Evolutionary conservation across 2,113 vertebrate species (phyloP).

Genomic region (Chaetodon trifascialis): DNA sequence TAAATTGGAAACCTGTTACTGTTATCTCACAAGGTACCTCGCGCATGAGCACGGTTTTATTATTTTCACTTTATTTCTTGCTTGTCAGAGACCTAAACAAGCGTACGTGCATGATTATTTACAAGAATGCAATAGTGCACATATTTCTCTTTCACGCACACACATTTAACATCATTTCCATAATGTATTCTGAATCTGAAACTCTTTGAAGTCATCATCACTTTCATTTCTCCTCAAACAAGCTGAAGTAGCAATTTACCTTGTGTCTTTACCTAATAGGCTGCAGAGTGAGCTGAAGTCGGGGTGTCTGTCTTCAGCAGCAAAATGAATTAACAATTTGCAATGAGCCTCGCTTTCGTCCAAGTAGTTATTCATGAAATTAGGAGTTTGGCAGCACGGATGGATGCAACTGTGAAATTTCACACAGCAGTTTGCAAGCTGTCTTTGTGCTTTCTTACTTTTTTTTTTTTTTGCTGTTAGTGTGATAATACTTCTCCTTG

Average conservation of each 20-base stretch:
- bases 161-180: slow-evolving; percentile 49
- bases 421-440: slow-evolving; percentile 29
- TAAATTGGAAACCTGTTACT: slow-evolving; percentile 56
- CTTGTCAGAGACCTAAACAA: slow-evolving; percentile 6
- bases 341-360: slow-evolving; percentile 65
- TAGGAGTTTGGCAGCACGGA: slow-evolving; percentile 35
- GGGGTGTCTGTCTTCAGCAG: slow-evolving; percentile 48
- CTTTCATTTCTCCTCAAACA: slow-evolving; percentile 50
- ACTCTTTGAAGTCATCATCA: slow-evolving; percentile 60
- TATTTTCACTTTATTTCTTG: neutral
- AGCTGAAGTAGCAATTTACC: slow-evolving; percentile 61
- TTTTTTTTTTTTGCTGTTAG: neutral
- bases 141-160: slow-evolving; percentile 6
- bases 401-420: slow-evolving; percentile 17
- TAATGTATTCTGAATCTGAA: slow-evolving; percentile 49
- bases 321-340: slow-evolving; percentile 67
- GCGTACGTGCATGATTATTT: neutral
- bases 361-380: slow-evolving; percentile 60
- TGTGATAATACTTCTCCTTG: slow-evolving; percentile 19
- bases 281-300: slow-evolving; percentile 47
- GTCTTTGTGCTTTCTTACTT: neutral
- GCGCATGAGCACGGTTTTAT: neutral
- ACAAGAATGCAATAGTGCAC: neutral
- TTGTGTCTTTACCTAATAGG: slow-evolving; percentile 72
- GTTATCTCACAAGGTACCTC: neutral